phyloP scores from a whole-genome alignment of 1,140 invertebrate species.

The Sinella curviseta region DNA sequence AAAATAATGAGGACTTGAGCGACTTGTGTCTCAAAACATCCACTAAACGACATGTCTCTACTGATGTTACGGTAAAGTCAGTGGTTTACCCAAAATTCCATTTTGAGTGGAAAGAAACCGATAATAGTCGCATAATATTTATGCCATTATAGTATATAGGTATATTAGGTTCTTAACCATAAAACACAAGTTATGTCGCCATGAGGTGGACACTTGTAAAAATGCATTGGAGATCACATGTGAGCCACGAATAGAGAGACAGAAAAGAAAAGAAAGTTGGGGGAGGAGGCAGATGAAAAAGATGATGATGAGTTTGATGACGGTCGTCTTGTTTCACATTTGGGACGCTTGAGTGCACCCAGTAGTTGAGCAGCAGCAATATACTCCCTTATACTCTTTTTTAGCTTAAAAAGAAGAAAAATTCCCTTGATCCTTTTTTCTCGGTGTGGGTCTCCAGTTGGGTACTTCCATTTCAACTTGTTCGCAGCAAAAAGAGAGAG shows the following conservation, averaged over 20 bases:
- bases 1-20: neutral
- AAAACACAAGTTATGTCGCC: neutral
- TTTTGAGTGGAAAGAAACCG: too few species aligned
- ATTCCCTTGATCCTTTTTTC: neutral
- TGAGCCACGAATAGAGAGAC: too few species aligned
- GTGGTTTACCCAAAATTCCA: neutral
- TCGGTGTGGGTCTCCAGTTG: neutral
- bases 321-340: constrained; percentile 7
- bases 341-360: constrained; percentile 3
- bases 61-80: neutral
- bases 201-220: neutral
- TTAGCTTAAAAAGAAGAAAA: neutral
- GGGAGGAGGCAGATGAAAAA: neutral
- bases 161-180: too few species aligned
- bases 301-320: neutral
- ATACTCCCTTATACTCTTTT: neutral
- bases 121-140: too few species aligned
- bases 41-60: neutral
- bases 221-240: neutral
- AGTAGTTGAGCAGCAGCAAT: too few species aligned
- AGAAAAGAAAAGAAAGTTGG: constrained; percentile 2
- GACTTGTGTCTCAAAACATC: neutral
- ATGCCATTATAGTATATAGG: too few species aligned
- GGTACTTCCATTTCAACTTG: neutral
- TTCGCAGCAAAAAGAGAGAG: too few species aligned